Evolutionary conservation across 2,888 invertebrate genomes (phyloP).

Genomic region (Euproctis similis): DNA sequence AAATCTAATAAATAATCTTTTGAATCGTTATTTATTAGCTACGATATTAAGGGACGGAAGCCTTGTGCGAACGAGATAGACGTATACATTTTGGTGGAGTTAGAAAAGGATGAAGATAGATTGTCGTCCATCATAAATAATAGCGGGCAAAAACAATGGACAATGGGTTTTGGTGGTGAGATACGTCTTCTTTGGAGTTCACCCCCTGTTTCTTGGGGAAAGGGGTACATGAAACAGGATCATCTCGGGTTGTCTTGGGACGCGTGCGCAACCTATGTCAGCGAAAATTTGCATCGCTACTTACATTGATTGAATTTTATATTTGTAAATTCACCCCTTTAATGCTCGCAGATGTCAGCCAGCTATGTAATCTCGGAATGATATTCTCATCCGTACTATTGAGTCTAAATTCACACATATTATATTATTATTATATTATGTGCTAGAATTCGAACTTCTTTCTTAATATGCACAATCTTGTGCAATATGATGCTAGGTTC

Average conservation of each 20-base stretch:
- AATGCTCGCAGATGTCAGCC: too few relatives aligned
- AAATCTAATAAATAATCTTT: slow-evolving; percentile 75
- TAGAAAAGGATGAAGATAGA: slow-evolving; percentile 42
- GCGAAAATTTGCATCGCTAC: slow-evolving; percentile 9
- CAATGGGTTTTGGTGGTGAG: slow-evolving; percentile 72
- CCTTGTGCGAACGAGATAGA: slow-evolving; percentile 42
- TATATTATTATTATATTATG: too few relatives aligned
- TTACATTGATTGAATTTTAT: too few relatives aligned
- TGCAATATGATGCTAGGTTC: too few relatives aligned
- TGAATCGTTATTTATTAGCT: slow-evolving; percentile 69
- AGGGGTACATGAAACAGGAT: slow-evolving; percentile 28
- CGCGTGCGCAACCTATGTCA: slow-evolving; percentile 37
- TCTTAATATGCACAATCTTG: too few relatives aligned
- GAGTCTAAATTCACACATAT: too few relatives aligned
- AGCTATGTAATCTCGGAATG: too few relatives aligned
- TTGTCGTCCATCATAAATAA: slow-evolving; percentile 72
- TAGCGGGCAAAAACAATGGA: slow-evolving; percentile 73
- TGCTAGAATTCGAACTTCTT: too few relatives aligned
- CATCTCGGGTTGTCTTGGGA: slow-evolving; percentile 22
- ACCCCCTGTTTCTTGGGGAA: slow-evolving; percentile 25
- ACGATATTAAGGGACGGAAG: slow-evolving; percentile 66
- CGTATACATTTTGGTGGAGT: slow-evolving; percentile 16
- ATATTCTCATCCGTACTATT: too few relatives aligned
- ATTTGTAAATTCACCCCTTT: too few relatives aligned
- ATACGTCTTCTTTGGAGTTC: slow-evolving; percentile 71